Base-by-base conservation (phyloP, 2,888 invertebrate genomes). In the Anthophora plumipes region DNA sequence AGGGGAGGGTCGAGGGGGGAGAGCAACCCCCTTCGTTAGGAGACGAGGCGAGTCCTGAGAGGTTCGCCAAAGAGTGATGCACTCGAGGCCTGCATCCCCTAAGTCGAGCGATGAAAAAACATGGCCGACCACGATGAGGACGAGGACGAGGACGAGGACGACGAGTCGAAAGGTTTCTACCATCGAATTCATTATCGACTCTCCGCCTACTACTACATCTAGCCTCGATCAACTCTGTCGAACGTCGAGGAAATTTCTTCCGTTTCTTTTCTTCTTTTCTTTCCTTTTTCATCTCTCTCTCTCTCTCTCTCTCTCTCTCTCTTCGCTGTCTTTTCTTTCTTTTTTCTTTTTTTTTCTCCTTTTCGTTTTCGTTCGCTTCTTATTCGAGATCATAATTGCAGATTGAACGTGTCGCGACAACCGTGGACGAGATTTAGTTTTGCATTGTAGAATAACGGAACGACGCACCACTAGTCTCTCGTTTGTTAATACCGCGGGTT, bases 21-120 rank as follows among this genome's bases (percentile, higher is more conserved):
- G 66, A 75, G 77, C 57, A 71, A 77, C 73, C 82, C 82, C 89
- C 90, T 89, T 91, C 91, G 89, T 89, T 90, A 90, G 85, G 85
- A 89, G 88, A 86, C 86, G 83, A 88, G 82, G 85, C 90, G 90
- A 91, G 88, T 89, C 90, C 90, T 90, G 91, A 91, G 92, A 91
- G 92, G 86, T 89, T 91, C 89, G 87, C 89, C 91, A 90, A 91
- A 91, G 91, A 91, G 90, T 87, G 86, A 90, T 91, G 90, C 91
- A 92, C 92, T 92, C 90, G 92, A 92, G 90, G 89, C 88, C 85
- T 86, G 90, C 91, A 90, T 89, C 91, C 91, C 90, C 88, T 89
- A 87, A 83, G 84, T 85, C 75, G 46, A 59, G 78, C 80, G 85
- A 88, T 85, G 83, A 88, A 90, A 90, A 91, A 92, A 90, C 90